Evolutionary conservation across 2,797 vertebrate genomes (phyloP), one percentile per base, ranked within the genome.

Genomic region (Tapirus indicus): DNA sequence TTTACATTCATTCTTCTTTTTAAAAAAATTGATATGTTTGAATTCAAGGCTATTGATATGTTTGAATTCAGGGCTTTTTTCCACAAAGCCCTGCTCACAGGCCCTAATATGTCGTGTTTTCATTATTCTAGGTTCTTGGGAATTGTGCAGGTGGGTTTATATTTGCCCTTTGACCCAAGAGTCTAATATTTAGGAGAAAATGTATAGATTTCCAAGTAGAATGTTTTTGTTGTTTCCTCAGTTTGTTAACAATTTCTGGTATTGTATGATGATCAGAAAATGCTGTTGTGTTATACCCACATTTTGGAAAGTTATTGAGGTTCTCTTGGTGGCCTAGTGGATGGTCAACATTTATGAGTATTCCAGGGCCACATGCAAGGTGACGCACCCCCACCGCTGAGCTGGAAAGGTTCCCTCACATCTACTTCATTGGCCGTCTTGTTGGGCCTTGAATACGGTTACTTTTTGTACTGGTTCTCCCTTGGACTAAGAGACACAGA

Each of bases 331-430:
- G n/a, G 25, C 25, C 44, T 9, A 4, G 27, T 0, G 58, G 12
- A 16, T 3, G 27, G 62, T 47, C 38, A 35, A 21, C 4, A 3
- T 74, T 25, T 68, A 6, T 2, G 35, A 20, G 10, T n/a, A 5
- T 49, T 14, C 35, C 60, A 6, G 25, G 3, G 9, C 29, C 6
- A 2, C 0, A 0, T 8, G 21, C 11, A 54, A 82, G 7, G 29
- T 2, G 6, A 25, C 7, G 23, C 2, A 0, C 14, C 29, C 21
- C 56, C 14, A 11, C 14, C 41, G 17, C 38, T 47, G 32, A 7
- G 11, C 12, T 3, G 3, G 66, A 12, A 62, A n/a, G 1, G 1
- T 20, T 80, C n/a, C 54, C 21, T 49, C n/a, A 25, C 0, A 1
- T 18, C 6, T 6, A 41, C 44, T 25, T 44, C 41, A 8, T 5